Evolutionary conservation across 2,888 invertebrate species (phyloP).

Genomic region (Falcaria lacertinaria): DNA sequence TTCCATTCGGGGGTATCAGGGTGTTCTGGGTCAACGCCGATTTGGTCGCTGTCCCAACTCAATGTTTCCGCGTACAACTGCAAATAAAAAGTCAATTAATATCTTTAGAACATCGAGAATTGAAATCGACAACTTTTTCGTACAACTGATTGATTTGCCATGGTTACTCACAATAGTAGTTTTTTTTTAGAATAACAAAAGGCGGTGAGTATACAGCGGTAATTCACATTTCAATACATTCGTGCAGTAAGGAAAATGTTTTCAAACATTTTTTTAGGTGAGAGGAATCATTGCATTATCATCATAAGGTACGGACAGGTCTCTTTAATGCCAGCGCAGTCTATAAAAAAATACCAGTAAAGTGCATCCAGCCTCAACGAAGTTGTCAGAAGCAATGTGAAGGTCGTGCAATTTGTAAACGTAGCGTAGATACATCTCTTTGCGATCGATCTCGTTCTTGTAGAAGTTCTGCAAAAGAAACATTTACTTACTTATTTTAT

Average conservation of each 20-base stretch:
- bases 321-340: too few species aligned
- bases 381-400: constrained; percentile 94
- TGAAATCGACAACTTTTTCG: background rate
- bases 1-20: constrained; percentile 92
- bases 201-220: too few species aligned
- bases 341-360: constrained; percentile 82
- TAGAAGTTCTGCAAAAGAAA: constrained; percentile 89
- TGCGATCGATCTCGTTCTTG: constrained; percentile 96
- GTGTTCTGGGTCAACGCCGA: constrained; percentile 83
- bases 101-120: background rate
- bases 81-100: constrained; percentile 9
- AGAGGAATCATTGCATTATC: too few species aligned
- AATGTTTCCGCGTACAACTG: constrained; percentile 94
- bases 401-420: constrained; percentile 96
- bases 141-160: too few species aligned
- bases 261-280: too few species aligned
- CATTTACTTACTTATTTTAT: background rate
- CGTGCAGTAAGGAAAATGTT: too few species aligned
- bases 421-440: constrained; percentile 96
- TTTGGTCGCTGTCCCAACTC: constrained; percentile 87
- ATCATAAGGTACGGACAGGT: too few species aligned
- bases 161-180: too few species aligned
- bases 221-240: too few species aligned
- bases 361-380: constrained; percentile 96
- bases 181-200: too few species aligned